Evolutionary conservation across 2,113 vertebrate species (phyloP).

Genomic region (Choloepus hoffmanni): DNA sequence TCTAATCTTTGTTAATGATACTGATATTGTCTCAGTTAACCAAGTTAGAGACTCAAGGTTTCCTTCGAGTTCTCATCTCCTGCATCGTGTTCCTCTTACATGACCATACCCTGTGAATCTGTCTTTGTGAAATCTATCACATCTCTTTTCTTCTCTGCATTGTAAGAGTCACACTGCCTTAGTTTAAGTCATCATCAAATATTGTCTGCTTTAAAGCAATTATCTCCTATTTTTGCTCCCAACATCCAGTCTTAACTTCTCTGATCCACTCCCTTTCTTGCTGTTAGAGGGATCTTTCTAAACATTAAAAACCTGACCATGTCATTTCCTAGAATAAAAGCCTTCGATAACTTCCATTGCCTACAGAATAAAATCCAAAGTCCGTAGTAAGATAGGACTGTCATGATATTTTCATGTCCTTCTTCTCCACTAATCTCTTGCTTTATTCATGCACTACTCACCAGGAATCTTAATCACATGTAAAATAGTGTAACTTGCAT

Average conservation of each 20-base stretch:
- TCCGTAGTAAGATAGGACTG: too few relatives aligned
- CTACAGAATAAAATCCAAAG: too few relatives aligned
- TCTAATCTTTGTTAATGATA: not conserved
- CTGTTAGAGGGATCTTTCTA: not conserved
- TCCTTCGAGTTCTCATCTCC: not conserved
- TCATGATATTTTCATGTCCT: too few relatives aligned
- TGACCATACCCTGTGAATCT: not conserved
- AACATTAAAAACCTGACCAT: not conserved
- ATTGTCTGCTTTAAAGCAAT: not conserved
- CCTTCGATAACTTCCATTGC: too few relatives aligned
- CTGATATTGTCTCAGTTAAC: not conserved
- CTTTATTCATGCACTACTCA: too few relatives aligned
- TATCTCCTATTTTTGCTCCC: conserved; percentile 17
- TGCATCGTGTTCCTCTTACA: not conserved
- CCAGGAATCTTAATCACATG: too few relatives aligned
- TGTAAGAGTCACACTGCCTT: not conserved
- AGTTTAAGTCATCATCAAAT: conserved; percentile 41
- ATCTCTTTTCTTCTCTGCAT: not conserved
- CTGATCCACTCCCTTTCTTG: not conserved
- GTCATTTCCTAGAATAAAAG: not conserved
- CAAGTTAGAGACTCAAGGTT: not conserved
- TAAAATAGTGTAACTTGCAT: too few relatives aligned
- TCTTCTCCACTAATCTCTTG: too few relatives aligned
- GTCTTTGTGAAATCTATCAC: not conserved
- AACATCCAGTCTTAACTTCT: not conserved